phyloP scores from a whole-genome alignment of 2,797 vertebrate species.

The Sebastes taczanowskii region DNA sequence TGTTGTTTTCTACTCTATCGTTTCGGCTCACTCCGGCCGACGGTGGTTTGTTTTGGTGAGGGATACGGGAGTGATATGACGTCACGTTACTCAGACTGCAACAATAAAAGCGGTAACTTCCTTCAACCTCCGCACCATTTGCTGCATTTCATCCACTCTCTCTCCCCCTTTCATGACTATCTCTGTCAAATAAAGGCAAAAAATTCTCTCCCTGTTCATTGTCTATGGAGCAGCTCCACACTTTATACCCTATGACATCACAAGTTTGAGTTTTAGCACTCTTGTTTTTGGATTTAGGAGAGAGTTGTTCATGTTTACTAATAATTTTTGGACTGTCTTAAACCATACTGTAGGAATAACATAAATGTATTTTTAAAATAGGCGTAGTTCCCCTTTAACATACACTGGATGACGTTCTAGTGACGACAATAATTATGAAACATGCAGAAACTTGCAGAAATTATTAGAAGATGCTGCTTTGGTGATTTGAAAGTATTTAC shows the following conservation, averaged over 20 bases:
- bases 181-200: no score
- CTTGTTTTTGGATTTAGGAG: background rate
- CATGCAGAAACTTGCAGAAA: background rate
- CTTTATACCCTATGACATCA: no score
- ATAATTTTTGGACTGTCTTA: background rate
- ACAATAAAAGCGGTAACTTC: no score
- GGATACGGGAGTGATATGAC: no score
- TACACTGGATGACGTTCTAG: background rate
- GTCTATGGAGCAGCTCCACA: background rate
- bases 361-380: background rate
- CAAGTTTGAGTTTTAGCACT: background rate
- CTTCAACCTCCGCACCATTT: no score
- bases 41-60: no score
- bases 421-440: background rate
- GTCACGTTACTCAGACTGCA: no score
- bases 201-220: no score
- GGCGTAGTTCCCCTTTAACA: background rate
- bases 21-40: no score
- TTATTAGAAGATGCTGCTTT: background rate
- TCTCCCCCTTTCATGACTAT: no score
- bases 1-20: no score
- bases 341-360: background rate
- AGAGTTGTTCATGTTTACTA: background rate
- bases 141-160: no score
- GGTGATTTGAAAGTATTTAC: background rate